Conservation (phyloP, 30 jellyfish, hydroid and myxozoan species). For the Phacellophora camtschatica region DNA sequence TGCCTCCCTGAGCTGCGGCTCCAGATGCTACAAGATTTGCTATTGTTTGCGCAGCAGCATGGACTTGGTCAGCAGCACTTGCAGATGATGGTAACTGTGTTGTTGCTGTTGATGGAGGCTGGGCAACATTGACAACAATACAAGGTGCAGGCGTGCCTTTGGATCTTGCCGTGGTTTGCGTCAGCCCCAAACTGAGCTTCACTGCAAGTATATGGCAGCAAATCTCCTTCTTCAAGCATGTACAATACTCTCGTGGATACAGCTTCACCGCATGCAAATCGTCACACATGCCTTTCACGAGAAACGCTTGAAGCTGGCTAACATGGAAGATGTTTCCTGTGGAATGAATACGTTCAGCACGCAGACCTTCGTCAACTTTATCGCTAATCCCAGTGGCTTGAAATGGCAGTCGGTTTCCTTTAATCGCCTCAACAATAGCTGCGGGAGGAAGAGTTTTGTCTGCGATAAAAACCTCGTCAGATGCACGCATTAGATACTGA, state of each 20-base stretch:
- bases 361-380: slow-evolving; percentile 51
- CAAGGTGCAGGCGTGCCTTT: slow-evolving; percentile 54
- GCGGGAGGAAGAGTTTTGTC: slow-evolving; percentile 51
- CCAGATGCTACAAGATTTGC: slow-evolving; percentile 56
- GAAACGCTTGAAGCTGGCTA: slow-evolving; percentile 78
- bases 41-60: slow-evolving; percentile 60
- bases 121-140: slow-evolving; percentile 39
- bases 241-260: slow-evolving; percentile 92
- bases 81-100: no score
- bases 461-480: slow-evolving; percentile 68
- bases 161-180: slow-evolving; percentile 54
- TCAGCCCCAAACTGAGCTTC: slow-evolving; percentile 84
- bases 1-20: slow-evolving; percentile 13
- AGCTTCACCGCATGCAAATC: slow-evolving; percentile 88
- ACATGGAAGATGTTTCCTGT: slow-evolving; percentile 80
- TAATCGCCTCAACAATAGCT: slow-evolving; percentile 40
- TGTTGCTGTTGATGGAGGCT: slow-evolving; percentile 13
- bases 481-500: slow-evolving; percentile 63
- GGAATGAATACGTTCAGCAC: slow-evolving; percentile 84
- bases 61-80: slow-evolving; percentile 1
- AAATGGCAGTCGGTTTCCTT: slow-evolving; percentile 65
- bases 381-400: slow-evolving; percentile 55
- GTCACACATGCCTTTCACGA: slow-evolving; percentile 78
- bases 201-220: slow-evolving; percentile 96
- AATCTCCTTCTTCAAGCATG: slow-evolving; percentile 73